Conservation (phyloP, 2,113 vertebrate genomes). For the Potamarius usumacintae region DNA sequence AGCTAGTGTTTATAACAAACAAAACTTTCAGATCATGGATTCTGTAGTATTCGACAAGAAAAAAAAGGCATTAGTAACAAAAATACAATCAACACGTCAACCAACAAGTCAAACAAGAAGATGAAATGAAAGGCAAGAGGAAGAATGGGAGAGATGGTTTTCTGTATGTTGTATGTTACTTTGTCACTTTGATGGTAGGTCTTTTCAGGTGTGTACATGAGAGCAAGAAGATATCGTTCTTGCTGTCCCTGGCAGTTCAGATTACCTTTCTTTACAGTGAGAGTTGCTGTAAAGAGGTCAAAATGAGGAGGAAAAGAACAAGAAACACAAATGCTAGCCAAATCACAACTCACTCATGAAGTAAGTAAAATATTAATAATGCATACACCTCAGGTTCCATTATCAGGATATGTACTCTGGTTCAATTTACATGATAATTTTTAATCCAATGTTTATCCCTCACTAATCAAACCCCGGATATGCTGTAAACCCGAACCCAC, state of each 20-base stretch:
- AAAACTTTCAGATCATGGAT: too few relatives aligned
- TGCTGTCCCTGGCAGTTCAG: too few relatives aligned
- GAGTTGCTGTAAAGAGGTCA: not conserved
- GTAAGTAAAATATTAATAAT: constrained; percentile 24
- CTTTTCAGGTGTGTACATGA: not conserved
- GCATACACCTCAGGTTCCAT: not conserved
- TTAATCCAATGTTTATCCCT: constrained; percentile 32
- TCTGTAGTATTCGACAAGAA: not conserved
- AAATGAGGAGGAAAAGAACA: not conserved
- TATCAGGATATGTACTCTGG: constrained; percentile 10
- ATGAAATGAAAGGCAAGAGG: not conserved
- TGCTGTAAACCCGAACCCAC: constrained; percentile 15
- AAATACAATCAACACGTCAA: not conserved
- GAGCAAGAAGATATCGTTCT: too few relatives aligned
- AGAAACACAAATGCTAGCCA: constrained; percentile 3
- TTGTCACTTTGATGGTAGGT: not conserved
- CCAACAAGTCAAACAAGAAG: not conserved
- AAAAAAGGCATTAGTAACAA: not conserved
- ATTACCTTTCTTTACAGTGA: not conserved
- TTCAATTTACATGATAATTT: constrained; percentile 43
- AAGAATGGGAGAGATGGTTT: not conserved
- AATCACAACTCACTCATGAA: constrained; percentile 1
- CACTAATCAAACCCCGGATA: constrained; percentile 35
- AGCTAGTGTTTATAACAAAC: too few relatives aligned
- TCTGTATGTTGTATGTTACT: not conserved